Evolutionary conservation across 2,888 invertebrate genomes (phyloP).

Genomic region (Vandiemenella viatica): DNA sequence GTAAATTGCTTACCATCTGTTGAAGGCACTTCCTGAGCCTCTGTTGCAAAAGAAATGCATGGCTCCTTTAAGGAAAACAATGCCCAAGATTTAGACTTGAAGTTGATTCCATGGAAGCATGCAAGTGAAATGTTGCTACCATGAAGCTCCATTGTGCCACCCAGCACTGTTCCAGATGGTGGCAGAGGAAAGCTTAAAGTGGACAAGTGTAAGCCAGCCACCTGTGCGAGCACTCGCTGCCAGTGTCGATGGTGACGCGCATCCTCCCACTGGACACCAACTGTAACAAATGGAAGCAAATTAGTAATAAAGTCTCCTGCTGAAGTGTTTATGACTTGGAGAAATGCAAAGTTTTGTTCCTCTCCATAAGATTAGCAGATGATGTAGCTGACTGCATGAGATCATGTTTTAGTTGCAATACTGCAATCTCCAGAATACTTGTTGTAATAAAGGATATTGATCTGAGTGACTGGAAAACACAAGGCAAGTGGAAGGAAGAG

Average conservation of each 20-base stretch:
- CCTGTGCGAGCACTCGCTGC: slow-evolving; percentile 73
- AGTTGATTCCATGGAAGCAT: slow-evolving; percentile 94
- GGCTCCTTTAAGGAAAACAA: slow-evolving; percentile 86
- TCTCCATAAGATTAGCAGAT: too few relatives aligned
- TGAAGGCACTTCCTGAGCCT: slow-evolving; percentile 72
- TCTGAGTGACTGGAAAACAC: too few relatives aligned
- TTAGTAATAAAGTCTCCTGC: too few relatives aligned
- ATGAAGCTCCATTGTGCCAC: slow-evolving; percentile 77
- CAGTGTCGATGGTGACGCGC: slow-evolving; percentile 83
- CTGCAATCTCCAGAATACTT: too few relatives aligned
- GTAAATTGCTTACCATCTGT: slow-evolving; percentile 48
- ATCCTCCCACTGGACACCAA: slow-evolving; percentile 26
- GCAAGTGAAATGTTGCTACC: slow-evolving; percentile 75
- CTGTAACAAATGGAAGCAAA: too few relatives aligned
- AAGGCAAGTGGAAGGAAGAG: too few relatives aligned
- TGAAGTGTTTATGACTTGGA: too few relatives aligned
- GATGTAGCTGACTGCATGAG: too few relatives aligned
- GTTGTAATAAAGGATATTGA: too few relatives aligned
- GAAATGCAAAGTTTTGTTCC: too few relatives aligned
- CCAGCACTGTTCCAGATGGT: slow-evolving; percentile 59
- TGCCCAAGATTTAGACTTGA: slow-evolving; percentile 92
- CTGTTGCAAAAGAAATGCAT: slow-evolving; percentile 81
- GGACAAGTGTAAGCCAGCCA: slow-evolving; percentile 65
- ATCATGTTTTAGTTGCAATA: too few relatives aligned
- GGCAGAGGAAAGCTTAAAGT: slow-evolving; percentile 53